Percentiles rank a stretch among this genome's conserved stretches.
Conservation (phyloP, 30 jellyfish, hydroid and myxozoan genomes). For the Chironex yamaguchii region DNA sequence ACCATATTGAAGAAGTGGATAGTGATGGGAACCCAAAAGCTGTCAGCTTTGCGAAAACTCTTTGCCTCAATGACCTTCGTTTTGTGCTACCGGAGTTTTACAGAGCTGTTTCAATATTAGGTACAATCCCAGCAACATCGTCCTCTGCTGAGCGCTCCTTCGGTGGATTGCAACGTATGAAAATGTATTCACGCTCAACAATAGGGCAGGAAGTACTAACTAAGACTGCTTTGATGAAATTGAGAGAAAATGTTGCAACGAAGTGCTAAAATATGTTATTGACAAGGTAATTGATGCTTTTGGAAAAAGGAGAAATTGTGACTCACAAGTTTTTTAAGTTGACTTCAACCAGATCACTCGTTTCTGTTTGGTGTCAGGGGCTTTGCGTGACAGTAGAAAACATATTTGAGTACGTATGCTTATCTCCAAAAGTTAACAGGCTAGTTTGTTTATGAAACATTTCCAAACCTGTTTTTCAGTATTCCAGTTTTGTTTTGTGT, state of each 20-base stretch:
- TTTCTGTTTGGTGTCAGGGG: constrained; percentile 2
- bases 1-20: not conserved
- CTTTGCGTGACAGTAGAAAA: not conserved
- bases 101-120: constrained; percentile 37
- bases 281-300: constrained; percentile 20
- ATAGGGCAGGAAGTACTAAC: constrained; percentile 46
- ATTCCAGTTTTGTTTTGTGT: too few relatives aligned
- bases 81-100: constrained; percentile 47
- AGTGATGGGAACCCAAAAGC: constrained; percentile 21
- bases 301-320: constrained; percentile 36
- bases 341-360: constrained; percentile 13
- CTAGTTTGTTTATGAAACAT: too few relatives aligned
- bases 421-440: too few relatives aligned
- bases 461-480: too few relatives aligned
- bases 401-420: too few relatives aligned
- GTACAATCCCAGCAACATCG: constrained; percentile 43
- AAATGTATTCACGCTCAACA: constrained; percentile 21
- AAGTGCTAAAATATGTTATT: not conserved
- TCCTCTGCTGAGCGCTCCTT: constrained; percentile 43
- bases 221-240: constrained; percentile 18
- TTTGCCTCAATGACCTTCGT: constrained; percentile 24
- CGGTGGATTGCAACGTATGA: constrained; percentile 34
- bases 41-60: constrained; percentile 14
- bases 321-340: constrained; percentile 6
- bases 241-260: constrained; percentile 5